These are phyloP conservation scores for Iselma pallidipennis DNA, from an alignment of 2,888 invertebrate species.

Conservation along the genomic window DNA sequence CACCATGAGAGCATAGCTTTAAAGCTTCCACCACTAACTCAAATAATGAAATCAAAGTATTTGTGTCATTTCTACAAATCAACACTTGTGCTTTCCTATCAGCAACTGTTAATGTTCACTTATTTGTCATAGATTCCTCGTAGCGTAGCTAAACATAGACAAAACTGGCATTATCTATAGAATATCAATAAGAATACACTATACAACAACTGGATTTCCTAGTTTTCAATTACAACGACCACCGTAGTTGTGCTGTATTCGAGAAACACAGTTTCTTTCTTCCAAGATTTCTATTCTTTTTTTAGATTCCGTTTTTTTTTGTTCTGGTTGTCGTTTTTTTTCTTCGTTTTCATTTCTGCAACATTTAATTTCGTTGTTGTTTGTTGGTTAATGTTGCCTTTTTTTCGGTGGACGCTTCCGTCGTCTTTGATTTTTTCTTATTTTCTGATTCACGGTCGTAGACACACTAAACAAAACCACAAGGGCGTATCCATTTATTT, in stretches of 20 bases:
- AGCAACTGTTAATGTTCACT: conserved; percentile 21
- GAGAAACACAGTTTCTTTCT: conserved; percentile 1
- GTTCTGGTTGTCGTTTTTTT: not conserved
- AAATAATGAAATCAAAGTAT: too few species aligned
- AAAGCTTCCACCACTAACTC: too few species aligned
- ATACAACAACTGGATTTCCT: conserved; percentile 25
- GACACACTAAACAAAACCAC: not conserved
- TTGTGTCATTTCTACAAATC: conserved; percentile 10
- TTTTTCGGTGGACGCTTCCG: not conserved
- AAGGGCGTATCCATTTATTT: not conserved
- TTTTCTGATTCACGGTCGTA: not conserved
- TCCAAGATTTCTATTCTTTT: too few species aligned
- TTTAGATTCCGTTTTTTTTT: too few species aligned
- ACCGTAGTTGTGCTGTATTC: conserved; percentile 19
- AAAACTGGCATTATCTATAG: conserved; percentile 26
- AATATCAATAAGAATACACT: conserved; percentile 27
- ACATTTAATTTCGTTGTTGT: not conserved
- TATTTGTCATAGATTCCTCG: conserved; percentile 26
- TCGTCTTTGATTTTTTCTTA: not conserved
- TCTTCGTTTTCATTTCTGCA: not conserved
- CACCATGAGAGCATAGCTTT: too few species aligned
- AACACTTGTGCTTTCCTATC: conserved; percentile 8
- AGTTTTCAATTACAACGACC: conserved; percentile 27
- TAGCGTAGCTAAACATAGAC: conserved; percentile 23
- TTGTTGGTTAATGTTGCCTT: not conserved